Conservation (phyloP, 35 echinoderm and acorn worm genomes). For the Ptychodera flava region DNA sequence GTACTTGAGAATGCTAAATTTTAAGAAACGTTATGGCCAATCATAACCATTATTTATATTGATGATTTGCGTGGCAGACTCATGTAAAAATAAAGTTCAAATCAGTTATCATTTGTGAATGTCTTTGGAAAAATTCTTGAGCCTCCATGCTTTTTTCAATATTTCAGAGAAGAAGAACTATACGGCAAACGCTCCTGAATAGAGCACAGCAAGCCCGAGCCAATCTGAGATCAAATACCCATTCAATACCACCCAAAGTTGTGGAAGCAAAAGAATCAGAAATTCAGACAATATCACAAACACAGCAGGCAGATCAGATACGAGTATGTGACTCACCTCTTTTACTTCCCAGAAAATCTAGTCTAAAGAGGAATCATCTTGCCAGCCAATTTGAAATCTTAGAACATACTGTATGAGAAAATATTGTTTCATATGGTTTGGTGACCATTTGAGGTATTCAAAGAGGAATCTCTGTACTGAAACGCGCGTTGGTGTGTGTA, state of each 20-base stretch:
- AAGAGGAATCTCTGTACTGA: too few species aligned
- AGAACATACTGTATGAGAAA: background rate
- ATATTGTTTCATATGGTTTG: too few species aligned
- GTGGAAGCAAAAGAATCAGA: background rate
- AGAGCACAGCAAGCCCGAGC: background rate
- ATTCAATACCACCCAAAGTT: background rate
- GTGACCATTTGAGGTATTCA: too few species aligned
- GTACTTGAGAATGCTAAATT: too few species aligned
- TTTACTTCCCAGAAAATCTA: background rate
- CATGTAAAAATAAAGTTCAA: too few species aligned
- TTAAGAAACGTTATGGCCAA: too few species aligned
- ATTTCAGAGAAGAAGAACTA: background rate
- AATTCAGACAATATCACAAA: background rate
- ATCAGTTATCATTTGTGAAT: too few species aligned
- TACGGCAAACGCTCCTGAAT: background rate
- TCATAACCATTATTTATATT: too few species aligned
- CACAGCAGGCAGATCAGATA: background rate
- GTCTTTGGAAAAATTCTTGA: too few species aligned
- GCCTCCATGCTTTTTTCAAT: too few species aligned
- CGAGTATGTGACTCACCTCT: background rate
- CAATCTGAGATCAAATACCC: background rate
- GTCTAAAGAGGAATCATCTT: background rate
- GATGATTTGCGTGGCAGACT: too few species aligned
- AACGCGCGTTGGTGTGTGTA: too few species aligned
- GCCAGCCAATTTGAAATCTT: background rate